A percentile compares a stretch with the other conserved stretches of the same genome.
phyloP scores from a whole-genome alignment of 1,140 invertebrate genomes.

The Drusus annulatus region DNA sequence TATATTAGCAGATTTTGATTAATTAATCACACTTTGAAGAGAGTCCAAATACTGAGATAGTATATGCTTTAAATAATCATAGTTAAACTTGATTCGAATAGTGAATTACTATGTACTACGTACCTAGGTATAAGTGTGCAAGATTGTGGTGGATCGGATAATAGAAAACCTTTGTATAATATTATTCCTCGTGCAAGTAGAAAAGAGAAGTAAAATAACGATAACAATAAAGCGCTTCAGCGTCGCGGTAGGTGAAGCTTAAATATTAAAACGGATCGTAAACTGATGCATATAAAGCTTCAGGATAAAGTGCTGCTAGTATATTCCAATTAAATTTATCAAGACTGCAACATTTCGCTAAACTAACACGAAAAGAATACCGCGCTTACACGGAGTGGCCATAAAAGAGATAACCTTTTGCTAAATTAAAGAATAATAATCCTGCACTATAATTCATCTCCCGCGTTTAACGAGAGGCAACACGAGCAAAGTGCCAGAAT shows the following conservation, averaged over 20 bases:
- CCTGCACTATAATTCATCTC: constrained; percentile 32
- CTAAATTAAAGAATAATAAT: constrained; percentile 45
- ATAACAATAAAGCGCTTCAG: neutral
- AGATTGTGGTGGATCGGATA: too few species aligned
- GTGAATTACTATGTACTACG: too few species aligned
- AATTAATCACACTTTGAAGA: constrained; percentile 20
- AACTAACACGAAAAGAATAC: constrained; percentile 23
- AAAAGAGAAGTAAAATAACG: neutral
- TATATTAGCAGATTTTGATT: constrained; percentile 23
- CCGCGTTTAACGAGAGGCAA: constrained; percentile 33
- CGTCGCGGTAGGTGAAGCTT: neutral
- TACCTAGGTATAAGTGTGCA: too few species aligned
- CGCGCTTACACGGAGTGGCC: constrained; percentile 16
- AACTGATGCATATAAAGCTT: constrained; percentile 8
- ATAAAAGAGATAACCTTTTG: constrained; percentile 42
- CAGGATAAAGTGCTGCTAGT: too few species aligned
- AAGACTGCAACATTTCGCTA: constrained; percentile 19
- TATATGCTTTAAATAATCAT: too few species aligned
- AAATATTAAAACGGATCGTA: constrained; percentile 21
- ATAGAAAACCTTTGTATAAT: too few species aligned
- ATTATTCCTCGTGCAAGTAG: too few species aligned
- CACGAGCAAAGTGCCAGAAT: constrained; percentile 22
- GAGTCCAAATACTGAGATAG: neutral
- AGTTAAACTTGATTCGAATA: too few species aligned
- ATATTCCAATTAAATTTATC: constrained; percentile 34